These are phyloP conservation scores for Acanthochromis polyacanthus DNA, from an alignment of 2,113 vertebrate genomes.

Conservation along the genomic window DNA sequence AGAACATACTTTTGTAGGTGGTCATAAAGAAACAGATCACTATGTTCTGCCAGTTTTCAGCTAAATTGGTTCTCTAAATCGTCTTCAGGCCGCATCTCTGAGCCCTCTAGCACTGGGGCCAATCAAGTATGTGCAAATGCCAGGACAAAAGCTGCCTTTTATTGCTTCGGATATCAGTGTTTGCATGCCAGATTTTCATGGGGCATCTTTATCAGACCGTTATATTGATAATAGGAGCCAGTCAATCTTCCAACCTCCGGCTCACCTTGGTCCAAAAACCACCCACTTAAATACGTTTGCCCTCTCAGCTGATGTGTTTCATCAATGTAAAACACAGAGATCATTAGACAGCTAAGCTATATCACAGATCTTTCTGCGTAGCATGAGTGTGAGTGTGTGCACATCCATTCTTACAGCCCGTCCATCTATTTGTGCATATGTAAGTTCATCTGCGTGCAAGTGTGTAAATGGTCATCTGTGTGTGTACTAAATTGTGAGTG, in stretches of 20 bases:
- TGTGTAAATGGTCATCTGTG: conserved; percentile 74
- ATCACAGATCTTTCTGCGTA: conserved; percentile 69
- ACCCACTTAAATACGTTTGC: conserved; percentile 74
- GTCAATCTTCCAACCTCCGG: conserved; percentile 72
- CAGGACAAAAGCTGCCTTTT: conserved; percentile 37
- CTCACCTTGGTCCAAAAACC: conserved; percentile 77
- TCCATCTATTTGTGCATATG: conserved; percentile 67
- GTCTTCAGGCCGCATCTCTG: too few relatives aligned
- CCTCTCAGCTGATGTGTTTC: conserved; percentile 81
- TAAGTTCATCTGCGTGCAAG: conserved; percentile 62
- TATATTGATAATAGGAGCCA: conserved; percentile 71
- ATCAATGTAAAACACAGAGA: conserved; percentile 79
- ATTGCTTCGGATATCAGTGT: conserved; percentile 37
- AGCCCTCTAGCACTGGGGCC: conserved; percentile 13
- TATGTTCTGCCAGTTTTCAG: too few relatives aligned
- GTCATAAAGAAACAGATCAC: background rate
- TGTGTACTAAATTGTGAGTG: conserved; percentile 62
- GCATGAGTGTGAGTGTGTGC: conserved; percentile 36
- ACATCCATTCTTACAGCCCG: conserved; percentile 36
- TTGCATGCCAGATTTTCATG: conserved; percentile 63
- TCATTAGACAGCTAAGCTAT: conserved; percentile 81
- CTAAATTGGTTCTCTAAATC: too few relatives aligned
- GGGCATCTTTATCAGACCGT: conserved; percentile 69
- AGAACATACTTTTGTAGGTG: background rate
- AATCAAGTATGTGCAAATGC: conserved; percentile 1